Evolutionary conservation across 2,113 vertebrate species (phyloP).

Genomic region (Athene noctua): DNA sequence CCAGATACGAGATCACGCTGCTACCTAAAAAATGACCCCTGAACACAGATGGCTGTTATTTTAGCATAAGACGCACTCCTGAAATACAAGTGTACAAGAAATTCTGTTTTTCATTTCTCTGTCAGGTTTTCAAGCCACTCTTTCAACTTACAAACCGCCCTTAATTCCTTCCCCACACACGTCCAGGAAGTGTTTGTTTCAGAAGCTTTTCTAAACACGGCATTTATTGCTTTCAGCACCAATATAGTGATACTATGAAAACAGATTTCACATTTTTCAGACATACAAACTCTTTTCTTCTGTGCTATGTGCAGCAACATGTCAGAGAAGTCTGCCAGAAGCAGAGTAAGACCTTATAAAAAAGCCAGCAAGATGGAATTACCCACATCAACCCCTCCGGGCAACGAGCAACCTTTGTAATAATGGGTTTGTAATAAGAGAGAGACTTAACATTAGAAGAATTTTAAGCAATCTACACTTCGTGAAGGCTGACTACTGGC

Average conservation of each 20-base stretch:
- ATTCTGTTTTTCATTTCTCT: not conserved
- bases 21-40: too few relatives aligned
- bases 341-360: not conserved
- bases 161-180: not conserved
- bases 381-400: not conserved
- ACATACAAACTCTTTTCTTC: not conserved
- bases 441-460: not conserved
- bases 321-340: not conserved
- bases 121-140: not conserved
- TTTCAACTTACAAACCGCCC: not conserved
- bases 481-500: not conserved
- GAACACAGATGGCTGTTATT: accelerated
- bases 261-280: not conserved
- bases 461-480: not conserved
- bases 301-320: not conserved
- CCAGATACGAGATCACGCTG: too few relatives aligned
- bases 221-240: not conserved
- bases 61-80: accelerated
- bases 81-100: not conserved
- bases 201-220: not conserved
- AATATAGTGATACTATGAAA: not conserved
- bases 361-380: not conserved
- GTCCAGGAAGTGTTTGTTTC: not conserved
- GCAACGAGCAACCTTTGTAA: not conserved
- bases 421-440: not conserved